Conservation (phyloP, 1,140 invertebrate species). For the Eriosoma lanigerum region DNA sequence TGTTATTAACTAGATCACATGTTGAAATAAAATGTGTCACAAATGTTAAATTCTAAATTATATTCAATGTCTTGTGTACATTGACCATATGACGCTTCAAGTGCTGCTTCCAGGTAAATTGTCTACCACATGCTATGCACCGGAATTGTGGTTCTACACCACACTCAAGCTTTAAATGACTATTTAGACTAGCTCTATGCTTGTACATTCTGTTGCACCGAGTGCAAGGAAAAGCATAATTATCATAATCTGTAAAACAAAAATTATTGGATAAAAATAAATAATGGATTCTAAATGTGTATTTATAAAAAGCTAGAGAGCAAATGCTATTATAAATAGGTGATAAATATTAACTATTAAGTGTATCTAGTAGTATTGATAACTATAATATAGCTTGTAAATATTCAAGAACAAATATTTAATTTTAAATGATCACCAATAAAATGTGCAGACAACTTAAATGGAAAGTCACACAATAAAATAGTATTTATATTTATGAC, state of each 20-base stretch:
- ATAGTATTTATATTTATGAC: too few species aligned
- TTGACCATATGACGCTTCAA: conserved; percentile 56
- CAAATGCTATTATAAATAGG: neutral
- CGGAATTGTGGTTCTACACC: conserved; percentile 61
- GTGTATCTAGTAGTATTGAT: too few species aligned
- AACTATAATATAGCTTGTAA: too few species aligned
- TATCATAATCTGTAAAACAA: conserved; percentile 11
- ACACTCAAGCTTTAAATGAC: conserved; percentile 63
- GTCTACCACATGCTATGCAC: conserved; percentile 59
- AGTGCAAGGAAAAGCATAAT: neutral
- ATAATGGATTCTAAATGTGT: too few species aligned
- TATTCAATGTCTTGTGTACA: conserved; percentile 30
- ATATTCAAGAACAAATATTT: too few species aligned
- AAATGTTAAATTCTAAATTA: neutral
- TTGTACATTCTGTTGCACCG: conserved; percentile 59
- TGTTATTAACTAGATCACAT: neutral
- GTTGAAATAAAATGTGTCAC: neutral
- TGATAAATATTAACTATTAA: neutral
- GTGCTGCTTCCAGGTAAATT: conserved; percentile 58
- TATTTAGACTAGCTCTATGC: conserved; percentile 60
- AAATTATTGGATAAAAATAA: too few species aligned
- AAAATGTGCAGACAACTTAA: too few species aligned
- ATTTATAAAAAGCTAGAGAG: neutral
- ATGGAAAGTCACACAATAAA: too few species aligned
- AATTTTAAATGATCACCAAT: too few species aligned